Percentiles rank a stretch among this genome's conserved stretches.
Evolutionary conservation across 2,797 vertebrate genomes (phyloP).

Genomic region (Perodicticus potto): DNA sequence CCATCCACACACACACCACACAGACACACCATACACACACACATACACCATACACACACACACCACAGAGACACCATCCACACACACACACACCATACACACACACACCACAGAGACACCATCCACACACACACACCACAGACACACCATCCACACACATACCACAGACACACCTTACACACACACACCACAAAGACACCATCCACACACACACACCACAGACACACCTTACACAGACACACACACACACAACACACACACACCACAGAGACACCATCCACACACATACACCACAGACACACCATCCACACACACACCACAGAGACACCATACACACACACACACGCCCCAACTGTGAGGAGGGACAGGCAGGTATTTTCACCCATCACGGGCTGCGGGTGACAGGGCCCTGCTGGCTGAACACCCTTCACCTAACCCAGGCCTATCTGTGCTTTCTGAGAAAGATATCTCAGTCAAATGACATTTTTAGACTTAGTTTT

Average conservation of each 20-base stretch:
- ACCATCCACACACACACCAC: background rate
- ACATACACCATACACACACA: no score
- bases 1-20: no score
- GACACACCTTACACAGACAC: no score
- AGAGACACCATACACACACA: background rate
- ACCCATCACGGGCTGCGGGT: rapidly evolving
- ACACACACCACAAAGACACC: background rate
- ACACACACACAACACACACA: background rate
- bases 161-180: background rate
- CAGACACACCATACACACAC: no score
- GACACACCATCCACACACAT: background rate
- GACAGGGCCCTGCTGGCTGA: rapidly evolving
- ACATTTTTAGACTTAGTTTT: constrained; percentile 44
- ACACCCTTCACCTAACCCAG: background rate
- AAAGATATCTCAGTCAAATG: background rate
- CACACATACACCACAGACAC: background rate
- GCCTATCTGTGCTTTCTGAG: background rate
- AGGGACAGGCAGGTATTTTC: rapidly evolving
- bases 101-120: no score
- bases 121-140: no score
- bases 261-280: background rate
- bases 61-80: no score
- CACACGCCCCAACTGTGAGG: background rate
- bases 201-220: background rate
- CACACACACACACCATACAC: no score